Conservation (phyloP, 2,888 invertebrate species). For the Anthrax anthrax region DNA sequence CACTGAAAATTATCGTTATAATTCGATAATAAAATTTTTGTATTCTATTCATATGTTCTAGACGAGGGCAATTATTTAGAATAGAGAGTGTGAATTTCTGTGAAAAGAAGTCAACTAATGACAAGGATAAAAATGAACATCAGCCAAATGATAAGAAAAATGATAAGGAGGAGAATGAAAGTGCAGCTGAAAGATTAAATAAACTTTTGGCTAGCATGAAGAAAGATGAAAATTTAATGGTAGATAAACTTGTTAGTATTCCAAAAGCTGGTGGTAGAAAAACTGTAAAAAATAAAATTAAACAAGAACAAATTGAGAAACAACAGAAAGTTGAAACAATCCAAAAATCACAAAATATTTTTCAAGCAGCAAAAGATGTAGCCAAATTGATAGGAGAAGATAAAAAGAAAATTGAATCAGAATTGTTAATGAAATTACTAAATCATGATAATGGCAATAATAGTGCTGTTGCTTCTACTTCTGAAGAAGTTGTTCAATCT, state of each 20-base stretch:
- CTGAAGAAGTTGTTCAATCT: slow-evolving; percentile 2
- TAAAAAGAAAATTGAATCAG: slow-evolving; percentile 45
- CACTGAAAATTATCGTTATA: too few relatives aligned
- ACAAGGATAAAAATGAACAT: neutral
- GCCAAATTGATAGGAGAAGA: slow-evolving; percentile 54
- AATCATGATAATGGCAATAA: slow-evolving; percentile 23
- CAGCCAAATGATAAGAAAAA: neutral
- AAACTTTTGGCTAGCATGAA: slow-evolving; percentile 28
- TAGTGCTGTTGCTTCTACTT: neutral
- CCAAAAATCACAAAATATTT: slow-evolving; percentile 19
- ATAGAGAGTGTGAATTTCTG: neutral
- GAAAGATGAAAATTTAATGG: slow-evolving; percentile 18
- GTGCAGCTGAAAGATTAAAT: slow-evolving; percentile 25
- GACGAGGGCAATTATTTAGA: neutral
- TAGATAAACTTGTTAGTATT: slow-evolving; percentile 16
- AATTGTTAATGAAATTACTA: slow-evolving; percentile 53
- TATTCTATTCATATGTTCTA: neutral
- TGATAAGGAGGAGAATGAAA: neutral
- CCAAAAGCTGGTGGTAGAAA: slow-evolving; percentile 24
- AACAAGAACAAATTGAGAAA: slow-evolving; percentile 8
- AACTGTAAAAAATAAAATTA: slow-evolving; percentile 5
- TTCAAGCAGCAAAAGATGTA: slow-evolving; percentile 52
- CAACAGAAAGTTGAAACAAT: slow-evolving; percentile 15
- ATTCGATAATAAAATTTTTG: too few relatives aligned
- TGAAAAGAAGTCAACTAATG: neutral